Evolutionary conservation across 2,113 vertebrate genomes (phyloP), one percentile per base, ranked within the genome.

Genomic region (Psephotus haematonotus): DNA sequence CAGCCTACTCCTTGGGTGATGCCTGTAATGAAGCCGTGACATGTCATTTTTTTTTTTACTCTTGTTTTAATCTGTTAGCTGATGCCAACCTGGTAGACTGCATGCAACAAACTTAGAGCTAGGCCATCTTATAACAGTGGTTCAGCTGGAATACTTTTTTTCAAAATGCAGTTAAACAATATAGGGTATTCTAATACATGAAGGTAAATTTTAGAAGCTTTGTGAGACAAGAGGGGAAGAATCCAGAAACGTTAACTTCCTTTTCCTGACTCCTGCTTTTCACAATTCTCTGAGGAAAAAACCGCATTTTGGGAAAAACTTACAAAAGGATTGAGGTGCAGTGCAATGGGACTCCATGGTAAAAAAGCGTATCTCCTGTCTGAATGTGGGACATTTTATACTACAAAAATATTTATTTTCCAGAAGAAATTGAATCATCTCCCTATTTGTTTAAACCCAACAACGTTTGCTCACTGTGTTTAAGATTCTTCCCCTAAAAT

Each of bases 21-120:
- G 17, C 17, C 31, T 70, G 28, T n/a, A 76, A 49, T 4, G 49
- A 29, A 50, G 19, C 15, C 29, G 27, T 43, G 19, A 8, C 33
- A 16, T 5, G 5, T 63, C 6, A 6, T 14, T 43, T 7, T 1
- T 0, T 33, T 0, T 82, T 64, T 35, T 0, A 17, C 20, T 49
- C 49, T 49, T 25, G 18, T 46, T 84, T 72, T 59, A 31, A 44
- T 14, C 8, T 52, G 8, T 8, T 82, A 63, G 13, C 35, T 41
- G 17, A 39, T 83, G n/a, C 19, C 52, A 75, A 7, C 9, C 25
- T 31, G 5, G 50, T 35, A 35, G 35, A 29, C 29, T 4, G 4
- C 8, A 8, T n/a, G 7, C 22, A 64, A 28, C 4, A 17, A 82
- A 33, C 12, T 22, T 25, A 31, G 37, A 82, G 9, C 28, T 46